Conservation (phyloP, 2,888 invertebrate species). For the Crematogaster levior region DNA sequence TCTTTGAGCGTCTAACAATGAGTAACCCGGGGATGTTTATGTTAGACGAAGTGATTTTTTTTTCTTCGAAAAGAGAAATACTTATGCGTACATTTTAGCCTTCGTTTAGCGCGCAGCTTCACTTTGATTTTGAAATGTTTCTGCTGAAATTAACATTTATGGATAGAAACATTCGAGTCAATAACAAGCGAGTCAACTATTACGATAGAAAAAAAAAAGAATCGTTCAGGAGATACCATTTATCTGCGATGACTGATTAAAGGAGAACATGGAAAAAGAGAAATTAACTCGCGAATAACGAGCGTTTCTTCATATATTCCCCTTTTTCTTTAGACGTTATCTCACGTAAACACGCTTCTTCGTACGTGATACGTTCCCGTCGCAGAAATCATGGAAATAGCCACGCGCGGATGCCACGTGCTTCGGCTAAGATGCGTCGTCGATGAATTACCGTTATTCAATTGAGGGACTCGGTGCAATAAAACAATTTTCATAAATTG, state of each 20-base stretch:
- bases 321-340: constrained; percentile 45
- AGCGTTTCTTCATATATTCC: constrained; percentile 24
- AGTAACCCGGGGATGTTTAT: constrained; percentile 3
- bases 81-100: neutral
- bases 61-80: constrained; percentile 11
- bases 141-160: neutral
- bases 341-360: constrained; percentile 59
- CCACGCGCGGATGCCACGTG: constrained; percentile 55
- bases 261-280: neutral
- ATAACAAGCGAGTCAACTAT: neutral
- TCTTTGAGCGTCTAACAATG: neutral
- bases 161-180: constrained; percentile 4
- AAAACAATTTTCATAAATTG: neutral
- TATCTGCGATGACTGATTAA: neutral
- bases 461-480: neutral
- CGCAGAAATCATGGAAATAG: constrained; percentile 49
- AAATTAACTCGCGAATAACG: neutral
- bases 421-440: constrained; percentile 11
- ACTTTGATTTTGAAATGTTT: constrained; percentile 7
- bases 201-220: neutral
- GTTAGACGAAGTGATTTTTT: neutral
- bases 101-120: neutral
- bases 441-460: constrained; percentile 36
- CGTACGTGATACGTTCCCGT: constrained; percentile 26
- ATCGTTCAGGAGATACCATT: constrained; percentile 4